phyloP scores from a whole-genome alignment of 2,797 vertebrate genomes.

The Orestias chungarensis region DNA sequence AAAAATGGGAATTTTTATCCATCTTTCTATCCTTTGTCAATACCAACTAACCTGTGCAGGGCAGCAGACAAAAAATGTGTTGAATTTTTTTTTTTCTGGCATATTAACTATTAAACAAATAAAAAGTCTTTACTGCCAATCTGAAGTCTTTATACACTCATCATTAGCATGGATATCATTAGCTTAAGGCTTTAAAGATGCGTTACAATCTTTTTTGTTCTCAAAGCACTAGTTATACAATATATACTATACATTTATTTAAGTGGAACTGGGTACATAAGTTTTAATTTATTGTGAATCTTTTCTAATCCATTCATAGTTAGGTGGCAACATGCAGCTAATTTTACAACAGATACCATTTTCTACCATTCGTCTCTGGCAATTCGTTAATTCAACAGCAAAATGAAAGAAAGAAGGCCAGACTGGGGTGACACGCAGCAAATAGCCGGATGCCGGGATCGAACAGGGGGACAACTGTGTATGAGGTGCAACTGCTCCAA shows the following conservation, averaged over 20 bases:
- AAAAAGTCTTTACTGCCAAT: background rate
- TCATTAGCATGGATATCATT: background rate
- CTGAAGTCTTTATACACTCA: background rate
- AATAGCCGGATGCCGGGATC: no score
- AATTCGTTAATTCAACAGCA: no score
- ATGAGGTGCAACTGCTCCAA: no score
- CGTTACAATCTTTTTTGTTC: background rate
- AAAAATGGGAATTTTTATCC: constrained; percentile 4
- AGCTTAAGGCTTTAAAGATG: background rate
- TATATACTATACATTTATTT: background rate
- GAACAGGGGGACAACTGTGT: no score
- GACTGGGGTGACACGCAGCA: no score
- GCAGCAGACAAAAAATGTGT: background rate
- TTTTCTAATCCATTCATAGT: background rate
- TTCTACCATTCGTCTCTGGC: no score
- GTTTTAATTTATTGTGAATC: background rate
- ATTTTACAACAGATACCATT: background rate
- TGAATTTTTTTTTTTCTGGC: background rate
- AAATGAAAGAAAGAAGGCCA: no score
- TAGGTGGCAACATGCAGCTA: background rate
- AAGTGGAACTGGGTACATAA: background rate
- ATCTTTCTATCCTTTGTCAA: background rate
- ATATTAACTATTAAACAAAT: constrained; percentile 10
- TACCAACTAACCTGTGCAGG: background rate
- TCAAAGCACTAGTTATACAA: background rate